Conservation (phyloP, 2,888 invertebrate genomes). For the Pyrrhia umbra region DNA sequence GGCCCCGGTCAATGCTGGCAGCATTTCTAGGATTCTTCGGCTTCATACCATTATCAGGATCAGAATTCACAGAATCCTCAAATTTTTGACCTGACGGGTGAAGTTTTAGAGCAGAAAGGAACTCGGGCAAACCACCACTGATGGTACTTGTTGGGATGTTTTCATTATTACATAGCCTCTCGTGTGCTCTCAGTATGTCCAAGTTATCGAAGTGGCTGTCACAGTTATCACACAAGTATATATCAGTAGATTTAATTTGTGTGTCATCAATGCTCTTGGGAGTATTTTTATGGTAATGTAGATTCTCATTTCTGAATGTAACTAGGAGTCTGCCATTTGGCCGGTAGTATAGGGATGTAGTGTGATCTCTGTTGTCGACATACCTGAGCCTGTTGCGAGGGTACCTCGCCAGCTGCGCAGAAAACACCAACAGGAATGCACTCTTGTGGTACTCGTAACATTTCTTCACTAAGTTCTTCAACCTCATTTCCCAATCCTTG, state of each 20-base stretch:
- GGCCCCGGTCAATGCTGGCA: slow-evolving; percentile 81
- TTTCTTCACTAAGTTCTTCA: slow-evolving; percentile 92
- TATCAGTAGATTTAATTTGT: slow-evolving; percentile 91
- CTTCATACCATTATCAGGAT: slow-evolving; percentile 66
- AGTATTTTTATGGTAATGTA: slow-evolving; percentile 86
- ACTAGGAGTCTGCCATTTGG: slow-evolving; percentile 92
- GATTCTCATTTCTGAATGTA: slow-evolving; percentile 94
- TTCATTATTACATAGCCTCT: slow-evolving; percentile 85
- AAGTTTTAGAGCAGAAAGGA: slow-evolving; percentile 82
- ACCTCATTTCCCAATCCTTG: slow-evolving; percentile 90
- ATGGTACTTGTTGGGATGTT: slow-evolving; percentile 69
- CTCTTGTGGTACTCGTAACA: slow-evolving; percentile 94
- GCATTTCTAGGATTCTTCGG: slow-evolving; percentile 77
- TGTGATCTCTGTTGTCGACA: slow-evolving; percentile 93
- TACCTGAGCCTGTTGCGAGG: slow-evolving; percentile 92
- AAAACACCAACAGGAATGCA: slow-evolving; percentile 92
- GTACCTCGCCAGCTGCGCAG: slow-evolving; percentile 92
- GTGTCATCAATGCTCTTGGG: slow-evolving; percentile 73
- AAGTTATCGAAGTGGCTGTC: slow-evolving; percentile 92
- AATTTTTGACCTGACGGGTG: slow-evolving; percentile 67
- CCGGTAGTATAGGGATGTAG: slow-evolving; percentile 93
- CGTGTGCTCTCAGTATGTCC: slow-evolving; percentile 80
- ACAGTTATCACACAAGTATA: slow-evolving; percentile 94
- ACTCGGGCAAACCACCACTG: slow-evolving; percentile 78
- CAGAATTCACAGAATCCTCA: slow-evolving; percentile 52